Conservation (phyloP, 2,797 vertebrate species). For the Clarias platycephalus region DNA sequence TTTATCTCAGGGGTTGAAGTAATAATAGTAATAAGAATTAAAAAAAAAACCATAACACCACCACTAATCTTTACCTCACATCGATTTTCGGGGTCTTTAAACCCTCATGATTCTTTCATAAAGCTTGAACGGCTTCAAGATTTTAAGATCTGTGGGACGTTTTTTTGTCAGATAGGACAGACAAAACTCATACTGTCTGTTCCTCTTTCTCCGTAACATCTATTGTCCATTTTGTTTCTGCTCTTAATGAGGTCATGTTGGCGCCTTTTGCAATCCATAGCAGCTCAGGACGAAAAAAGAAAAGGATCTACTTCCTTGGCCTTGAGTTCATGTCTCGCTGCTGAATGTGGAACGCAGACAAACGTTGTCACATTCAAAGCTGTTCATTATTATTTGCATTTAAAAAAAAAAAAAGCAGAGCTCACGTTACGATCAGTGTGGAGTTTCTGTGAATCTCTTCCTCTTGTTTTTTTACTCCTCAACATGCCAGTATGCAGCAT, state of each 20-base stretch:
- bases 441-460: background rate
- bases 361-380: background rate
- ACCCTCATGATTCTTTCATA: background rate
- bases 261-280: background rate
- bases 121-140: background rate
- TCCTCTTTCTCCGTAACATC: background rate
- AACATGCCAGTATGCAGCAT: background rate
- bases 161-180: background rate
- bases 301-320: background rate
- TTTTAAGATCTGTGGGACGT: no score
- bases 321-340: background rate
- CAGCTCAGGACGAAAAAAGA: background rate
- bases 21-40: no score
- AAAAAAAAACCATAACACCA: background rate
- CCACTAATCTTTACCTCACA: background rate
- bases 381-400: background rate
- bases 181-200: background rate
- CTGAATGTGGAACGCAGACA: background rate
- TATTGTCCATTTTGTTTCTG: background rate
- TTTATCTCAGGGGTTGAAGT: background rate
- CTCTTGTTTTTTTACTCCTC: background rate
- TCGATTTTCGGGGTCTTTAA: background rate
- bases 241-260: constrained; percentile 12
- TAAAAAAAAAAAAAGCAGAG: no score
- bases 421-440: background rate